Conservation (phyloP, 1,140 invertebrate species). For the Akabosia matsudoensis region DNA sequence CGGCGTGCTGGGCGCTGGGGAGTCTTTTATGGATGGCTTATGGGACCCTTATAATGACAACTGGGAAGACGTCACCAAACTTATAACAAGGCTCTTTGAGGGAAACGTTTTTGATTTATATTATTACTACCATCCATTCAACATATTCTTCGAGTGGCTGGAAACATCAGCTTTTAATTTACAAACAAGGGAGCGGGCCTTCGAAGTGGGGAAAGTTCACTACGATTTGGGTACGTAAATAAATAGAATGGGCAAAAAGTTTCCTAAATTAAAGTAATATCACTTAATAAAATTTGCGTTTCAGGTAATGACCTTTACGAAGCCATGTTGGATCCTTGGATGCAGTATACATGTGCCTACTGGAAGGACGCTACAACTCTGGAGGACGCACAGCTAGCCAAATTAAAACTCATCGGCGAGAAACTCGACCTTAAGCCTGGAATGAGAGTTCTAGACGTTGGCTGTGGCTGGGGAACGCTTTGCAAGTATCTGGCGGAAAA, state of each 20-base stretch:
- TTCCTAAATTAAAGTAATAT: not conserved
- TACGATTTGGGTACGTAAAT: not conserved
- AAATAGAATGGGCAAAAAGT: not conserved
- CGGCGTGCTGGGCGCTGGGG: no score
- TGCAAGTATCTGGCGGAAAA: conserved; percentile 36
- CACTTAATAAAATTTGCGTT: not conserved
- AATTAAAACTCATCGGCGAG: not conserved
- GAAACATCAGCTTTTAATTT: not conserved
- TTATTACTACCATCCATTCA: not conserved
- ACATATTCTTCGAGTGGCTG: not conserved
- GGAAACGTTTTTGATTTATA: not conserved
- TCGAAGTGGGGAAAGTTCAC: not conserved
- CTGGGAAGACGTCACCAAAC: not conserved
- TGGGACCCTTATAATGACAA: not conserved
- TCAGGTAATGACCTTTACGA: conserved; percentile 6
- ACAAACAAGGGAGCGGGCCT: not conserved
- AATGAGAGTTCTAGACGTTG: conserved; percentile 22
- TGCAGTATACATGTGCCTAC: conserved; percentile 2
- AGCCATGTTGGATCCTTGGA: not conserved
- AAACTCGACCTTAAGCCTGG: not conserved
- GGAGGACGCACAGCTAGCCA: not conserved
- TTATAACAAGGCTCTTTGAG: not conserved
- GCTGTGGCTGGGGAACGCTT: conserved; percentile 48
- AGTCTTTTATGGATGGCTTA: no score
- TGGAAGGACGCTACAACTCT: not conserved